Base-by-base conservation (phyloP, 1,140 invertebrate genomes). In the Aplysia californica region DNA sequence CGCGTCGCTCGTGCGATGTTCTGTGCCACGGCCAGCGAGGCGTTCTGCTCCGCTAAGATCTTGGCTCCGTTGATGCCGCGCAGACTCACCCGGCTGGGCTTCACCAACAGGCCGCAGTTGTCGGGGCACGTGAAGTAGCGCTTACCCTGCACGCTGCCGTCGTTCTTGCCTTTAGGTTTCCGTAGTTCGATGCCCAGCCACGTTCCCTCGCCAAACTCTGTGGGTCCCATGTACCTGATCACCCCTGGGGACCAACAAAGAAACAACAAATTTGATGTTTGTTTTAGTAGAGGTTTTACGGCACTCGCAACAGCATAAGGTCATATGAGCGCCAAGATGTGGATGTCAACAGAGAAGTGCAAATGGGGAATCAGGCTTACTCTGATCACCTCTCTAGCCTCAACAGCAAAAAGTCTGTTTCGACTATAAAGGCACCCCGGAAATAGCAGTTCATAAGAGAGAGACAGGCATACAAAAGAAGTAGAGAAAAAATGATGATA, bases 101-200 rank as follows among this genome's bases (percentile, higher is more conserved):
- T 76, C 0, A 92, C 91, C 44, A 92, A 78, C 29, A 92, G 79
- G 36, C 91, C 92, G 84, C 91, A 89, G 68, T 89, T 84, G n/a
- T 88, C 84, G 72, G 86, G 87, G 81, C 91, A 92, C 2, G 79
- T 86, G 81, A 92, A 92, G 82, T 92, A 92, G 23, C 90, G 83
- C 61, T 86, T 87, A 3, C 90, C 91, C 36, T 90, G 85, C 5
- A 92, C 91, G 31, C 80, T 85, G 1, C 92, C 92, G 79, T 92
- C 91, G 79, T 92, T 90, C 75, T 90, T 90, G 18, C 92, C 91
- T 75, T 89, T 89, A 4, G 90, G 82, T 56, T 87, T 86, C 38
- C 90, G 76, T 44, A 92, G 82, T 83, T 92, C 91, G 6, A 92
- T 87, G 35, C 91, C 91, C 6, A 92, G 82, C 91, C 92, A 92